These are phyloP conservation scores for Takifugu rubripes DNA, from an alignment of 2,797 vertebrate genomes.

Conservation along the genomic window DNA sequence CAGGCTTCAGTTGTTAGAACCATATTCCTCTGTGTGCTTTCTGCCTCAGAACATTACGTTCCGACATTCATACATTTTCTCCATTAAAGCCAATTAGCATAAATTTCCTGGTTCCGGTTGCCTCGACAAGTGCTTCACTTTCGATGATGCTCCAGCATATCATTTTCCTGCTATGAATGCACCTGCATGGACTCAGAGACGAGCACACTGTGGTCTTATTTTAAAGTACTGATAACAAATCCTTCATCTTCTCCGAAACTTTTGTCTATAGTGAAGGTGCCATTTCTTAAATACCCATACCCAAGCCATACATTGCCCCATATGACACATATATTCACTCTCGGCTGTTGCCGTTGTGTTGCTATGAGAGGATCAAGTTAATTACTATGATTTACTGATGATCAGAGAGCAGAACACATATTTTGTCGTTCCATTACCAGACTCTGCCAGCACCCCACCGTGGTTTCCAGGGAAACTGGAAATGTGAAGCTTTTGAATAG, in stretches of 20 bases:
- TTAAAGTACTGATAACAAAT: not conserved
- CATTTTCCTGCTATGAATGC: too few species aligned
- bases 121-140: too few species aligned
- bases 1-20: constrained; percentile 44
- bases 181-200: not conserved
- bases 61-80: constrained; percentile 10
- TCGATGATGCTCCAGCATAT: too few species aligned
- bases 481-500: constrained; percentile 79
- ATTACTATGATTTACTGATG: constrained; percentile 72
- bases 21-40: constrained; percentile 18
- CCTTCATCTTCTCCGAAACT: too few species aligned
- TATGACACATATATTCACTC: constrained; percentile 36
- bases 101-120: not conserved
- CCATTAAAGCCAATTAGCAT: constrained; percentile 3
- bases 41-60: constrained; percentile 24
- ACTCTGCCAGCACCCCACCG: constrained; percentile 71
- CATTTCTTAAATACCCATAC: constrained; percentile 7
- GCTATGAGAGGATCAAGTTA: constrained; percentile 62
- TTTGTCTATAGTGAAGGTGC: constrained; percentile 1
- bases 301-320: constrained; percentile 18
- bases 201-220: constrained; percentile 2
- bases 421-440: constrained; percentile 75
- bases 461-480: constrained; percentile 86
- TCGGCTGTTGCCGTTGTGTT: constrained; percentile 35
- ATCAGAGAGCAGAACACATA: constrained; percentile 69